These are phyloP conservation scores for Rissa tridactyla DNA, from an alignment of 2,113 vertebrate genomes.

Conservation along the genomic window DNA sequence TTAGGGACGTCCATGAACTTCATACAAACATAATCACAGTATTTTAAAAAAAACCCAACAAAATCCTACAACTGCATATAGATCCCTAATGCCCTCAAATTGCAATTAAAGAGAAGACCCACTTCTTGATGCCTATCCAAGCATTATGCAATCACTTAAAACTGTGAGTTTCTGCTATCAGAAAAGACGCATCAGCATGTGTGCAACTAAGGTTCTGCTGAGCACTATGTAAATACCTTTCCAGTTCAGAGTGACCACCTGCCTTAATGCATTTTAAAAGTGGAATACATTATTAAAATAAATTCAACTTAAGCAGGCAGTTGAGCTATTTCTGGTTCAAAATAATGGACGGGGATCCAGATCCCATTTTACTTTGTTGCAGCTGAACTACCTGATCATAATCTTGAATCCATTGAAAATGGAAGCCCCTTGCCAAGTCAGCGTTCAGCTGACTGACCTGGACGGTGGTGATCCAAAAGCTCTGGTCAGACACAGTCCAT, in stretches of 20 bases:
- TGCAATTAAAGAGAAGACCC: not conserved
- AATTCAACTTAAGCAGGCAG: not conserved
- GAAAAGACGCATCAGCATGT: accelerated
- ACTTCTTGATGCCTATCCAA: not conserved
- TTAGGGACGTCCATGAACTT: not conserved
- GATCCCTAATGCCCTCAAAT: not conserved
- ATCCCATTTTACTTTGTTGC: not conserved
- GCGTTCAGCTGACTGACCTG: accelerated
- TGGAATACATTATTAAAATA: not conserved
- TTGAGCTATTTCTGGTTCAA: not conserved
- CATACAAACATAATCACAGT: not conserved
- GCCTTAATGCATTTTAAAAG: not conserved
- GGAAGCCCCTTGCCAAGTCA: not conserved
- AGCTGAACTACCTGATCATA: not conserved
- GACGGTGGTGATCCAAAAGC: not conserved
- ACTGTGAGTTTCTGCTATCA: not conserved
- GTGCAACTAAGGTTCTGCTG: not conserved
- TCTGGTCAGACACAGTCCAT: not conserved
- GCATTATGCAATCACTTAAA: not conserved
- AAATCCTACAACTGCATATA: not conserved
- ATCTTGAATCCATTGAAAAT: not conserved
- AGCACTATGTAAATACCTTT: not conserved
- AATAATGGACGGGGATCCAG: not conserved
- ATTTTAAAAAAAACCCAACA: not conserved
- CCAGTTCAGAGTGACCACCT: not conserved